A percentile compares a stretch with the other conserved stretches of the same genome.
Evolutionary conservation across 2,888 invertebrate species (phyloP).

Genomic region (Eudasyphora cyanicolor): DNA sequence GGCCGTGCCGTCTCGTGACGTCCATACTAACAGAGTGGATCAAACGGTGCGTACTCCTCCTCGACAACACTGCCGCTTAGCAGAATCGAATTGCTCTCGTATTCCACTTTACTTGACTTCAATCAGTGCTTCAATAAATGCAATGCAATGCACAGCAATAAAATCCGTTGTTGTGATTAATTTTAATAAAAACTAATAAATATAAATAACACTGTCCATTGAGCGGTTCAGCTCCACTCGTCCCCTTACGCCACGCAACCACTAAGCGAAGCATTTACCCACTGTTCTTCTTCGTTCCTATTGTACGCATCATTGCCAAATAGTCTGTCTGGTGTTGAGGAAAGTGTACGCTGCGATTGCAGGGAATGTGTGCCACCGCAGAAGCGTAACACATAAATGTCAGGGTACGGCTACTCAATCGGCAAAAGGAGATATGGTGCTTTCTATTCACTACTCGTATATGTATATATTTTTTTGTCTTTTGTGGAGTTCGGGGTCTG

Average conservation of each 20-base stretch:
- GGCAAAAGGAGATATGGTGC: too few species aligned
- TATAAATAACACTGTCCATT: not conserved
- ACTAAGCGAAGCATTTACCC: not conserved
- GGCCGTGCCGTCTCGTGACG: not conserved
- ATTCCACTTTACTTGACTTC: not conserved
- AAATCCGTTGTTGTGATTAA: not conserved
- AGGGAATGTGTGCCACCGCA: slow-evolving; percentile 29
- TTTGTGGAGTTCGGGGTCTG: too few species aligned
- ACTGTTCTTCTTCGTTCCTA: not conserved
- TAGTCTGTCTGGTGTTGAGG: not conserved
- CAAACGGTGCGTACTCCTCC: not conserved
- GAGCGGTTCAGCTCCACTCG: not conserved
- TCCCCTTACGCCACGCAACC: not conserved
- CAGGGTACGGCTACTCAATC: slow-evolving; percentile 31
- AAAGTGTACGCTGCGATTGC: not conserved
- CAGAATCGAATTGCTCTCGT: slow-evolving; percentile 2
- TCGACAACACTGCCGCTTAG: not conserved
- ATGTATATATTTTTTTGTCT: too few species aligned
- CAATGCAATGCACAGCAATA: not conserved
- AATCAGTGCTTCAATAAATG: not conserved
- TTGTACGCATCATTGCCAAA: slow-evolving; percentile 18
- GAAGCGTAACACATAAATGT: slow-evolving; percentile 21
- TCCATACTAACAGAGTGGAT: not conserved
- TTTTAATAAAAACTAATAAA: slow-evolving; percentile 16
- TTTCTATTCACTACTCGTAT: too few species aligned